Evolutionary conservation across 2,797 vertebrate genomes (phyloP).

Genomic region (Pyrocephalus nanus): DNA sequence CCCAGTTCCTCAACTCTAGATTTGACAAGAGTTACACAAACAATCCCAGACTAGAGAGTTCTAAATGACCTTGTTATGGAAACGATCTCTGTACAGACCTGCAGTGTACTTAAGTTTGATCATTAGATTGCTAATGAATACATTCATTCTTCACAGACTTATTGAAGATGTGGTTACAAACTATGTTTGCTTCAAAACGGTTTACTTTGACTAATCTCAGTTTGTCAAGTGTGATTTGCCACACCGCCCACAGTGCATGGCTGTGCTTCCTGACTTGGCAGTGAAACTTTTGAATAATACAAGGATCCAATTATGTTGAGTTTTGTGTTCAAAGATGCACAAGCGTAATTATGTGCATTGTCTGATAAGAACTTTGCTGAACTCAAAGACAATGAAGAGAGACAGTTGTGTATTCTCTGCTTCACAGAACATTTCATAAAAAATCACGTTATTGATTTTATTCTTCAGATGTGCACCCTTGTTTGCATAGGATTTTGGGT

Average conservation of each 20-base stretch:
- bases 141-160: neutral
- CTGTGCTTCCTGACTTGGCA: neutral
- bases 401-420: neutral
- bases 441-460: neutral
- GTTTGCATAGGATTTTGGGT: neutral
- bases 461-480: neutral
- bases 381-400: neutral
- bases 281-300: neutral
- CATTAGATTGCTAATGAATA: constrained; percentile 37
- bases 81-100: neutral
- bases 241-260: neutral
- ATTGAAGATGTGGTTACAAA: neutral
- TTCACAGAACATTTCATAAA: neutral
- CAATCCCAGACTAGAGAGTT: neutral
- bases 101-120: neutral
- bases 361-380: neutral
- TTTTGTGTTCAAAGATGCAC: neutral
- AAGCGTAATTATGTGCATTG: neutral
- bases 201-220: neutral
- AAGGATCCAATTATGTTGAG: neutral
- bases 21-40: neutral
- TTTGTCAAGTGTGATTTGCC: constrained; percentile 16
- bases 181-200: neutral
- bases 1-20: neutral
- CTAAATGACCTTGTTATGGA: constrained; percentile 11